These are phyloP conservation scores for Latrodectus hesperus DNA, from an alignment of 2,888 invertebrate genomes.

Conservation along the genomic window DNA sequence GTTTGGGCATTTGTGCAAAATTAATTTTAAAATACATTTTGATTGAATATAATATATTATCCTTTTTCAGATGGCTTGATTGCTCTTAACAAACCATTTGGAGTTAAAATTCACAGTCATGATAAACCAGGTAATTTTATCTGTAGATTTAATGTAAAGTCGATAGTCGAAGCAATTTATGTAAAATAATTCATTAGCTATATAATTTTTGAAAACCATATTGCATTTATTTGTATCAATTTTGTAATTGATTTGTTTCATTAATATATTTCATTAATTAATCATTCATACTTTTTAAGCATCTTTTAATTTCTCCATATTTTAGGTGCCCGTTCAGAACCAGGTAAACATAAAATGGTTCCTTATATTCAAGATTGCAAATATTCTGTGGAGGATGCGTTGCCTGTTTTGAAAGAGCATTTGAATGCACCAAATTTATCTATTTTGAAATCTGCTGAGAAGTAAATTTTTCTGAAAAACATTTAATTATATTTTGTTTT, in stretches of 20 bases:
- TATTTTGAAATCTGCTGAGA: conserved; percentile 56
- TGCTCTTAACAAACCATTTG: conserved; percentile 58
- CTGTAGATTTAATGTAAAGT: too few species aligned
- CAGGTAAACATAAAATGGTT: not conserved
- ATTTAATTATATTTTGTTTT: not conserved
- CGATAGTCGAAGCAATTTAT: too few species aligned
- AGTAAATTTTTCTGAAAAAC: conserved; percentile 8
- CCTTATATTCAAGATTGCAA: conserved; percentile 37
- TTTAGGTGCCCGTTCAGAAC: conserved; percentile 29
- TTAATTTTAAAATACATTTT: too few species aligned
- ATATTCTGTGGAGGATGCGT: conserved; percentile 41
- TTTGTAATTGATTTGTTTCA: too few species aligned
- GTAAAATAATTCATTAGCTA: too few species aligned
- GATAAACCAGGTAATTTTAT: conserved; percentile 40
- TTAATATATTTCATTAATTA: too few species aligned
- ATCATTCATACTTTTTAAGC: too few species aligned
- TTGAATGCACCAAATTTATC: conserved; percentile 32
- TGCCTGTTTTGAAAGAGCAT: conserved; percentile 19
- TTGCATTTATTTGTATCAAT: too few species aligned
- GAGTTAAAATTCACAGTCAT: conserved; percentile 41
- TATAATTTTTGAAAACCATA: too few species aligned
- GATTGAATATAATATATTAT: too few species aligned
- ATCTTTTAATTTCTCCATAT: not conserved
- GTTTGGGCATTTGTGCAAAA: too few species aligned
- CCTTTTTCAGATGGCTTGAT: conserved; percentile 48